These are phyloP conservation scores for Watsonalla binaria DNA, from an alignment of 2,888 invertebrate species.

Conservation along the genomic window DNA sequence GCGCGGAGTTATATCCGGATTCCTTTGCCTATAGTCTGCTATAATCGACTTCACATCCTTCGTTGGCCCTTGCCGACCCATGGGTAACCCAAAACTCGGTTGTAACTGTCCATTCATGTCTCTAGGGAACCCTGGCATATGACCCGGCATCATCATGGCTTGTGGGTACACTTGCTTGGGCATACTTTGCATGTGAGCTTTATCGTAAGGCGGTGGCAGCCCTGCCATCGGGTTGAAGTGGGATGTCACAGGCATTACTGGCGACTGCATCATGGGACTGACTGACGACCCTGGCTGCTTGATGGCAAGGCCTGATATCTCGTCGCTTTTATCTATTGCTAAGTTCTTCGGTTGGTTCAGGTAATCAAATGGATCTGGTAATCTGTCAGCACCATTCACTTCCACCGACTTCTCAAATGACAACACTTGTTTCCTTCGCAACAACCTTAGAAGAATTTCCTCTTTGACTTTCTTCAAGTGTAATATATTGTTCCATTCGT, in stretches of 20 bases:
- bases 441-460: constrained; percentile 85
- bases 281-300: constrained; percentile 56
- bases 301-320: constrained; percentile 64
- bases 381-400: constrained; percentile 53
- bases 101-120: constrained; percentile 80
- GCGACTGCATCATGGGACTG: constrained; percentile 55
- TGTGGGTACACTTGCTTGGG: constrained; percentile 67
- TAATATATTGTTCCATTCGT: constrained; percentile 91
- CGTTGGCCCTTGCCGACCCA: constrained; percentile 86
- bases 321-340: constrained; percentile 71
- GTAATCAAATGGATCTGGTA: constrained; percentile 62
- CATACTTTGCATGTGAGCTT: constrained; percentile 64
- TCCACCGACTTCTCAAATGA: constrained; percentile 65
- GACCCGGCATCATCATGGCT: constrained; percentile 63
- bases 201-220: constrained; percentile 68
- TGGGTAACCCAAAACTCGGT: constrained; percentile 66
- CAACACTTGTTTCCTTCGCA: constrained; percentile 83
- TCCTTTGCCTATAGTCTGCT: constrained; percentile 87
- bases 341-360: constrained; percentile 63
- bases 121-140: constrained; percentile 59
- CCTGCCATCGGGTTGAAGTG: constrained; percentile 66
- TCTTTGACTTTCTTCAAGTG: constrained; percentile 91
- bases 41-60: constrained; percentile 90
- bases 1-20: constrained; percentile 85
- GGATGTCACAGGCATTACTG: constrained; percentile 55